Conservation (phyloP, 2,888 invertebrate genomes). For the Heliconius charithonia region DNA sequence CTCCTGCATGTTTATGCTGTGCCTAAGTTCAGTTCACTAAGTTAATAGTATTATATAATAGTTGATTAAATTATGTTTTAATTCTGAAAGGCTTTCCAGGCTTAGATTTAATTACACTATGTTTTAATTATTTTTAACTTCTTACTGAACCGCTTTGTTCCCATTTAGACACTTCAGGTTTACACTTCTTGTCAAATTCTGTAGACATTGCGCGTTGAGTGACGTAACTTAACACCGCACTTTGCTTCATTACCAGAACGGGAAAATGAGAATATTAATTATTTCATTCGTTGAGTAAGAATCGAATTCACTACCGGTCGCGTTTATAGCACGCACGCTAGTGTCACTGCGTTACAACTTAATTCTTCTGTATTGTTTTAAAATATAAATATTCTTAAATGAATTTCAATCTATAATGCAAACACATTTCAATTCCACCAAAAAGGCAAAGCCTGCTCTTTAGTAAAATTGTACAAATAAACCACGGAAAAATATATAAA, state of each 20-base stretch:
- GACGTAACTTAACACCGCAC: background rate
- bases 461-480: background rate
- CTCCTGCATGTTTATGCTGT: too few species aligned
- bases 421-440: background rate
- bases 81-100: too few species aligned
- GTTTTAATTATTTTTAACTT: too few species aligned
- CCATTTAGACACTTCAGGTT: too few species aligned
- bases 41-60: too few species aligned
- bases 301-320: background rate
- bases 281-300: background rate
- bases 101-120: too few species aligned
- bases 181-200: background rate
- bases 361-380: too few species aligned
- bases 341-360: background rate
- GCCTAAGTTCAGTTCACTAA: too few species aligned
- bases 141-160: too few species aligned
- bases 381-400: too few species aligned
- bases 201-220: background rate
- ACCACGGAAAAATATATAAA: slow-evolving; percentile 9
- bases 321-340: background rate
- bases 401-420: background rate
- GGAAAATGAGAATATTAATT: background rate
- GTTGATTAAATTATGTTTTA: too few species aligned
- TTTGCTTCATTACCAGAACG: background rate
- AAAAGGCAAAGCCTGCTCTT: background rate